Evolutionary conservation across 2,888 invertebrate species (phyloP).

Genomic region (Drosophila lutescens): DNA sequence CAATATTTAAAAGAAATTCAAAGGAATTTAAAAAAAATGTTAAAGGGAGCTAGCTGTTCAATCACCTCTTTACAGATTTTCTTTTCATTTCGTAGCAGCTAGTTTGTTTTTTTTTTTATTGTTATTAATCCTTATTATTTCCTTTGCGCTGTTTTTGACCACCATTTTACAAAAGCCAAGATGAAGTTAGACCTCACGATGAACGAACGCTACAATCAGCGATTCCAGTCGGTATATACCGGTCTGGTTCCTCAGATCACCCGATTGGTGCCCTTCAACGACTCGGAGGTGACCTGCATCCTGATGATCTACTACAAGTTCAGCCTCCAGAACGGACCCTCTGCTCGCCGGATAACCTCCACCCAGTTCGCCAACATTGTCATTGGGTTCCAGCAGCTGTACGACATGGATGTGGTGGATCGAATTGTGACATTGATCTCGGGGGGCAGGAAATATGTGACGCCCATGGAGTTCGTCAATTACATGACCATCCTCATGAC

Average conservation of each 20-base stretch:
- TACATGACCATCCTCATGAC: constrained; percentile 28
- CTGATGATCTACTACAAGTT: constrained; percentile 35
- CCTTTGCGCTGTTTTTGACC: background rate
- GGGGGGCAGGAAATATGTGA: constrained; percentile 13
- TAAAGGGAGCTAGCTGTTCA: no score
- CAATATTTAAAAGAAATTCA: no score
- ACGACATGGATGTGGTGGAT: constrained; percentile 30
- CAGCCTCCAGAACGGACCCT: constrained; percentile 17
- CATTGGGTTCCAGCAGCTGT: constrained; percentile 19
- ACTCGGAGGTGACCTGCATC: constrained; percentile 24
- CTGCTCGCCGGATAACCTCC: constrained; percentile 12
- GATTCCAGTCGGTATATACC: constrained; percentile 16
- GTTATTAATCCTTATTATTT: background rate
- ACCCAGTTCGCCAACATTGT: constrained; percentile 18
- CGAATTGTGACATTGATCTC: constrained; percentile 20
- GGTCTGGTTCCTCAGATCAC: constrained; percentile 13
- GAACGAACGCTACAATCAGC: constrained; percentile 28
- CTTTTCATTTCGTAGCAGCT: background rate
- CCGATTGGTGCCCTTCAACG: constrained; percentile 16
- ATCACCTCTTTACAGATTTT: background rate
- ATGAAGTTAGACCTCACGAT: constrained; percentile 26
- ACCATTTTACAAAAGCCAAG: background rate
- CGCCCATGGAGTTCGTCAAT: constrained; percentile 23
- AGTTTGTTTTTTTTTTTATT: background rate
- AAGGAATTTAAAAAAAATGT: background rate